Percentiles rank a stretch among this genome's conserved stretches.
Evolutionary conservation across 2,113 vertebrate genomes (phyloP).

Genomic region (Mormyrus iriodes): DNA sequence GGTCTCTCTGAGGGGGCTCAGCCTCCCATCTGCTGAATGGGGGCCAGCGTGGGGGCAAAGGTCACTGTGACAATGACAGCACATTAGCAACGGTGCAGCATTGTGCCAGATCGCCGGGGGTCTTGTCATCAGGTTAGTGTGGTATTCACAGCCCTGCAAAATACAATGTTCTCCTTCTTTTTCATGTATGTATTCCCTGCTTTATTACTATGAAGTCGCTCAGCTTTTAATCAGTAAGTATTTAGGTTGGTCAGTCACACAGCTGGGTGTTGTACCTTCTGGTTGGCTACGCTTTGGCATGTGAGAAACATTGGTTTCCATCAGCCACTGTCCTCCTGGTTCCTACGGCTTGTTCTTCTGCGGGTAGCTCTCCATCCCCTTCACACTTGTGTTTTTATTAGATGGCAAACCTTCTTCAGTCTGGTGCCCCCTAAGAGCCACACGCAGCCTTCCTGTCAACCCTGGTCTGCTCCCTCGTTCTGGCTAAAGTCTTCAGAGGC

Average conservation of each 20-base stretch:
- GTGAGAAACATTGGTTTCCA: background rate
- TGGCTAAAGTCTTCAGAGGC: constrained; percentile 1
- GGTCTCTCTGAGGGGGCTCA: constrained; percentile 26
- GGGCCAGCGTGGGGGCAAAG: constrained; percentile 16
- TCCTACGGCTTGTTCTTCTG: background rate
- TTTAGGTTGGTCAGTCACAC: background rate
- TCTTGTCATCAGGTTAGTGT: constrained; percentile 5
- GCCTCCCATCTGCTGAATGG: constrained; percentile 42
- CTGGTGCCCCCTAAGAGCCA: background rate
- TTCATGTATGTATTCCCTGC: background rate
- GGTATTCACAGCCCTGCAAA: background rate
- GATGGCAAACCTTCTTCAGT: background rate
- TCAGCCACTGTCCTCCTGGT: background rate
- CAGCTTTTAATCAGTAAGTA: background rate
- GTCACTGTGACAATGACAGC: constrained; percentile 22
- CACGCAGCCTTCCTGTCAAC: background rate
- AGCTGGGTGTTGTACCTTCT: background rate
- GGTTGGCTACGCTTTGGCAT: background rate
- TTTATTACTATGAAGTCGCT: background rate
- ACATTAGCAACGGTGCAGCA: constrained; percentile 23
- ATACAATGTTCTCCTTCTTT: background rate
- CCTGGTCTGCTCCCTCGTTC: background rate
- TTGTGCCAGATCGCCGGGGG: background rate
- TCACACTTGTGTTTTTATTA: background rate
- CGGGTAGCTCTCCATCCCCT: background rate